Evolutionary conservation across 2,797 vertebrate species (phyloP).

Genomic region (Leuciscus waleckii): DNA sequence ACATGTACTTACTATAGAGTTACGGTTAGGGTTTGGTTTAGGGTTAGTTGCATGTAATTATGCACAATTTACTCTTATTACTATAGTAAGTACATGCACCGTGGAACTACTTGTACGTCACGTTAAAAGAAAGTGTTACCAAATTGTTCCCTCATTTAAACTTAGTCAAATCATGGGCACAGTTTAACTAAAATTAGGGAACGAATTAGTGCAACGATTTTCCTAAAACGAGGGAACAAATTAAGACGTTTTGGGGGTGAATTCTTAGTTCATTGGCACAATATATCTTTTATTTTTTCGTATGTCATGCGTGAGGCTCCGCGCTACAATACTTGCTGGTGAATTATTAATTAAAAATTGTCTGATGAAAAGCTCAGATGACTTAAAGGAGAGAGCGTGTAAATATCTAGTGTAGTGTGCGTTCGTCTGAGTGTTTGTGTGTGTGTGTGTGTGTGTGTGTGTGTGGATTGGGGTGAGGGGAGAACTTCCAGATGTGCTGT

Average conservation of each 20-base stretch:
- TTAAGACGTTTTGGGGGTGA: neutral
- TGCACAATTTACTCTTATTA: neutral
- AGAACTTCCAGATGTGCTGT: constrained; percentile 82
- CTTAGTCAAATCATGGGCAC: neutral
- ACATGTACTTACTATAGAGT: neutral
- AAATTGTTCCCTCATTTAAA: neutral
- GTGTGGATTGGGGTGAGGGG: constrained; percentile 45
- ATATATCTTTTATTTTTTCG: neutral
- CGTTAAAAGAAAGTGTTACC: neutral
- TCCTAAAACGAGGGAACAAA: neutral
- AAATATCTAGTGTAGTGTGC: neutral
- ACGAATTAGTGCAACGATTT: neutral
- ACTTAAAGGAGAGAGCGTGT: neutral
- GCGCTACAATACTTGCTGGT: neutral
- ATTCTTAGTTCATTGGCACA: neutral
- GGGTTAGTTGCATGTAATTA: neutral
- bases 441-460: neutral
- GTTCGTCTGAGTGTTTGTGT: constrained; percentile 1
- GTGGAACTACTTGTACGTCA: neutral
- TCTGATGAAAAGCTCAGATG: neutral
- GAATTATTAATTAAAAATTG: neutral
- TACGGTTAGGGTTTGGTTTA: neutral
- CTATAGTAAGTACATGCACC: neutral
- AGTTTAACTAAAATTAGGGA: neutral
- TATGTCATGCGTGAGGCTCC: neutral